These are phyloP conservation scores for Oryzias dopingdopingensis DNA, from an alignment of 2,797 vertebrate genomes.

Conservation along the genomic window DNA sequence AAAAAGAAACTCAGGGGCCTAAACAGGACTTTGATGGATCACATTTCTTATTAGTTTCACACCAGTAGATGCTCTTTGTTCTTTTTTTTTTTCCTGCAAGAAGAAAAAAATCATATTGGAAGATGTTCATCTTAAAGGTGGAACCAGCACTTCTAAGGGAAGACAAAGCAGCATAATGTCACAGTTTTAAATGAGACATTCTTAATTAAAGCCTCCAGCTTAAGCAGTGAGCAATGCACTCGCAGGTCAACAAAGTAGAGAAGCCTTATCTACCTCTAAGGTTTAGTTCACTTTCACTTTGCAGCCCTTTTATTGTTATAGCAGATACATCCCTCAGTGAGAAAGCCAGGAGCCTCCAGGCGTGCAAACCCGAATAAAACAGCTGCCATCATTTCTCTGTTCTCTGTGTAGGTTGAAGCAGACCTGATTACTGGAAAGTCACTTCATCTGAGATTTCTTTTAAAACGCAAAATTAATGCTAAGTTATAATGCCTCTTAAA, in stretches of 20 bases:
- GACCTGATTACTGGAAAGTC: constrained; percentile 53
- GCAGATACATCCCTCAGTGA: constrained; percentile 43
- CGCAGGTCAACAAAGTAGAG: no score
- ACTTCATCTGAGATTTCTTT: constrained; percentile 54
- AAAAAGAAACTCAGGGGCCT: constrained; percentile 20
- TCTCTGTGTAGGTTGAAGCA: constrained; percentile 34
- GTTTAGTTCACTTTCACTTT: constrained; percentile 19
- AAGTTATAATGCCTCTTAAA: no score
- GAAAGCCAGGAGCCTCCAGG: constrained; percentile 52
- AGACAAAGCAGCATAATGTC: constrained; percentile 3
- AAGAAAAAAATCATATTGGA: background rate
- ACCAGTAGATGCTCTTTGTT: constrained; percentile 5
- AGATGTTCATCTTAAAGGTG: constrained; percentile 18
- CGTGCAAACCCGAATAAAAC: constrained; percentile 38
- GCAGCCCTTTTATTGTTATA: constrained; percentile 32
- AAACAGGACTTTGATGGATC: constrained; percentile 20
- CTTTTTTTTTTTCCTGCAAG: constrained; percentile 1
- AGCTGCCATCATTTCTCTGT: constrained; percentile 34
- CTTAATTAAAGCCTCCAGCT: constrained; percentile 28
- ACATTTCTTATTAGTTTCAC: constrained; percentile 34
- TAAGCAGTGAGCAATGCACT: constrained; percentile 18
- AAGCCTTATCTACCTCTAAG: no score
- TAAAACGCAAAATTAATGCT: no score
- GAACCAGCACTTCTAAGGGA: constrained; percentile 3
- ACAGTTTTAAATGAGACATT: constrained; percentile 9